Evolutionary conservation across 2,797 vertebrate genomes (phyloP), one percentile per base, ranked within the genome.

Genomic region (Momotus momota): DNA sequence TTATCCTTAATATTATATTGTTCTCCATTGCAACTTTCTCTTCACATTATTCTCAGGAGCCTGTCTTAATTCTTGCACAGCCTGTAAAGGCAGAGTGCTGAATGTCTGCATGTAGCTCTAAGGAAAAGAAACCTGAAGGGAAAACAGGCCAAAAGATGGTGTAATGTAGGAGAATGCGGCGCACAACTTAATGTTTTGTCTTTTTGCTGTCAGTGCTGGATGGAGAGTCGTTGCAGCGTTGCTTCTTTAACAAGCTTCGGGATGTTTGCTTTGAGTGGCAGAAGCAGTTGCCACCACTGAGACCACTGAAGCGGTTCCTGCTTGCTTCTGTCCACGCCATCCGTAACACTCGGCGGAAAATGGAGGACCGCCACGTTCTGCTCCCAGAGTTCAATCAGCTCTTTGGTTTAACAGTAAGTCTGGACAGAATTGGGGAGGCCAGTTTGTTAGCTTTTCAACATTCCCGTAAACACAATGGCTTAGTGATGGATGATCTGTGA

Each of bases 281-380:
- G 86, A 96, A 97, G 57, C 95, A 97, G 74, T 23, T 96, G 62
- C 98, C 98, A 0, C 29, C 69, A 1, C 91, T 94, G 35, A 12
- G 27, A 14, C 73, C 95, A 2, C 94, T 65, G 25, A 41, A 92
- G 9, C 96, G 64, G 5, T 97, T 96, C 81, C 96, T 98, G 93
- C 97, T 96, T 17, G 97, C 98, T 91, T 99, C 98, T 5, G 94
- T 97, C 82, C 98, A 99, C 0, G 99, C 99, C 96, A 99, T 99
- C 95, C 98, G 98, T 48, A 99, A 99, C 92, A 97, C 98, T 0
- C 99, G 99, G 7, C 98, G 99, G 87, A 99, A 99, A 96, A 99
- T 99, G 99, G 99, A 99, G 95, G 99, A 99, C 97, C 98, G 98
- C 10, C 99, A 99, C 0, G 93, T 99, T 79, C 96, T 97, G 22